phyloP scores from a whole-genome alignment of 2,888 invertebrate genomes.

The Dascillus cervinus region DNA sequence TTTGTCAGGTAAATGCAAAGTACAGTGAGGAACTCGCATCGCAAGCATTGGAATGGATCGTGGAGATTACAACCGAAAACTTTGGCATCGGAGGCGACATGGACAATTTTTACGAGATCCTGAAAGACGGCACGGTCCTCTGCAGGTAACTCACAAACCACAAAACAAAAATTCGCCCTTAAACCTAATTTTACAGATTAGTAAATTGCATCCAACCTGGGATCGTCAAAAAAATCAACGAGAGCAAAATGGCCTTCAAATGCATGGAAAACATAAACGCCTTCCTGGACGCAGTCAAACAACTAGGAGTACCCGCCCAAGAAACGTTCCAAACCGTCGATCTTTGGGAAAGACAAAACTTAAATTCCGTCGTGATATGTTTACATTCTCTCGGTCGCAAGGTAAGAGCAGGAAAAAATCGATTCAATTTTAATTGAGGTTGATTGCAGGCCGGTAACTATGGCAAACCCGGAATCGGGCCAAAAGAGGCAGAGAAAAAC shows the following conservation, averaged over 20 bases:
- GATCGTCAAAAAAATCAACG: conserved; percentile 86
- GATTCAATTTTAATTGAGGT: no score
- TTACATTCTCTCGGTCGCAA: conserved; percentile 92
- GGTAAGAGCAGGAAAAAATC: no score
- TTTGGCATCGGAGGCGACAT: conserved; percentile 82
- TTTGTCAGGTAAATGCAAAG: conserved; percentile 89
- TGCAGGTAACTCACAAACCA: conserved; percentile 56
- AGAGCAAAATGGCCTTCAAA: conserved; percentile 82
- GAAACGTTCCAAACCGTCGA: conserved; percentile 98
- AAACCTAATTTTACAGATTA: conserved; percentile 51
- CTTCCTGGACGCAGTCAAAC: conserved; percentile 76
- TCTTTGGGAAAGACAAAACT: conserved; percentile 92
- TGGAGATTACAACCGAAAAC: conserved; percentile 74
- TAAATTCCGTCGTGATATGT: conserved; percentile 93
- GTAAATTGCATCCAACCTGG: conserved; percentile 81
- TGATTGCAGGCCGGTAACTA: conserved; percentile 62
- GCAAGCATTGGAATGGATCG: conserved; percentile 91
- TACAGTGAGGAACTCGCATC: conserved; percentile 92
- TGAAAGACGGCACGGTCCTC: conserved; percentile 84
- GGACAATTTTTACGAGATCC: conserved; percentile 86
- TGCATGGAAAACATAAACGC: conserved; percentile 99
- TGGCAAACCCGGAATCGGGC: conserved; percentile 86
- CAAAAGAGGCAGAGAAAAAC: conserved; percentile 94
- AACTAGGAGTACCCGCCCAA: conserved; percentile 84
- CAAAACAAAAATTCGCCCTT: not conserved